phyloP scores from a whole-genome alignment of 2,113 vertebrate species.

The Rafetus swinhoei region DNA sequence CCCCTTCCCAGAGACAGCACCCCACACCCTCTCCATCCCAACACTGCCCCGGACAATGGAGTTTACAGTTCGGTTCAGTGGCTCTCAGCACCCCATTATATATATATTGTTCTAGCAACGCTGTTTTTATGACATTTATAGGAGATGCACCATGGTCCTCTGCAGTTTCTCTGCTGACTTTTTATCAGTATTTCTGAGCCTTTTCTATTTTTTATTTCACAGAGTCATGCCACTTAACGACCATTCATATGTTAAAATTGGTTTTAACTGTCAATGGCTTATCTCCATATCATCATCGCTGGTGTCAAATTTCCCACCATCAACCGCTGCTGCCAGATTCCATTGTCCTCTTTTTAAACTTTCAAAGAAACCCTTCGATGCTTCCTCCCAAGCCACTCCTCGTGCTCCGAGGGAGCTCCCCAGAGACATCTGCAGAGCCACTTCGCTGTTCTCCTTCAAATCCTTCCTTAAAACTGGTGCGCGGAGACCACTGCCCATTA shows the following conservation, averaged over 20 bases:
- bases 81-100: too few relatives aligned
- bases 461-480: neutral
- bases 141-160: neutral
- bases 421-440: neutral
- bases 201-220: neutral
- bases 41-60: too few relatives aligned
- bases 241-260: neutral
- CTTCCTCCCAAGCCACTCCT: neutral
- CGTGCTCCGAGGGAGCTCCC: neutral
- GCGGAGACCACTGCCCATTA: neutral
- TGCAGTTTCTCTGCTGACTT: neutral
- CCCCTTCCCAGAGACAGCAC: too few relatives aligned
- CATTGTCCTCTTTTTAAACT: neutral
- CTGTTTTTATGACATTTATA: too few relatives aligned
- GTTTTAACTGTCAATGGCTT: neutral
- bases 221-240: neutral
- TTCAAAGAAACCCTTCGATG: neutral
- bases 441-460: neutral
- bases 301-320: neutral
- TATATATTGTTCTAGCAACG: too few relatives aligned
- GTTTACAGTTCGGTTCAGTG: too few relatives aligned
- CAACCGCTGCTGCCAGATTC: neutral
- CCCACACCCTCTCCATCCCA: too few relatives aligned
- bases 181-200: neutral
- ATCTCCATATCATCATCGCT: neutral